Evolutionary conservation across 2,888 invertebrate genomes (phyloP), one percentile per base, ranked within the genome.

Genomic region (Lasioglossum oenotherae): DNA sequence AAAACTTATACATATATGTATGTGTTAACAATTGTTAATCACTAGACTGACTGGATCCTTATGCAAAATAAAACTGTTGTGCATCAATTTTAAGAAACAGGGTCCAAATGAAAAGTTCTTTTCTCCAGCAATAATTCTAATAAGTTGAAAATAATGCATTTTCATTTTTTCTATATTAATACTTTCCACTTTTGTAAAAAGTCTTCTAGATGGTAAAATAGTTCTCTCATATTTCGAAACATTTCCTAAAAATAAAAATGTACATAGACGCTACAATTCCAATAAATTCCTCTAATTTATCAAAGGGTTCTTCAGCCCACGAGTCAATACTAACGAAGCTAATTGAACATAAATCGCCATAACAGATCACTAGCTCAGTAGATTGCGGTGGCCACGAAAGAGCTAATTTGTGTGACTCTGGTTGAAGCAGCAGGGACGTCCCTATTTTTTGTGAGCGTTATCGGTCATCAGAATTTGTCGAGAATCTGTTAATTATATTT

Each of bases 401-500:
- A 31, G 31, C 64, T 5, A 16, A 64, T 64, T 60, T 31, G 31
- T 31, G 31, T 14, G 64, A 64, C 31, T 16, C 64, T n/a, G 14
- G 27, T 64, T 3, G n/a, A 23, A n/a, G 8, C 57, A 12, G 4
- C 64, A 16, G 31, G 14, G 19, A 31, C 14, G 53, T 57, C 19
- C n/a, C 2, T 12, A n/a, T 71, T 71, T 64, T 67, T 1, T 81
- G 14, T n/a, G 46, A 14, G 4, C n/a, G 23, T 46, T 31, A 46
- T 31, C 79, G 35, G 0, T 23, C 49, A 23, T 41, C 49, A 12
- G 41, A 31, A 35, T 23, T n/a, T 27, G 71, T 27, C 2, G 19
- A 4, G 67, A 46, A 27, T 38, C 57, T 74, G 76, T 75, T 76
- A 73, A 82, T 83, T 73, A 44, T 35, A 27, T 16, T 46, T 74